Evolutionary conservation across 2,797 vertebrate species (phyloP).

Genomic region (Crax fasciolata): DNA sequence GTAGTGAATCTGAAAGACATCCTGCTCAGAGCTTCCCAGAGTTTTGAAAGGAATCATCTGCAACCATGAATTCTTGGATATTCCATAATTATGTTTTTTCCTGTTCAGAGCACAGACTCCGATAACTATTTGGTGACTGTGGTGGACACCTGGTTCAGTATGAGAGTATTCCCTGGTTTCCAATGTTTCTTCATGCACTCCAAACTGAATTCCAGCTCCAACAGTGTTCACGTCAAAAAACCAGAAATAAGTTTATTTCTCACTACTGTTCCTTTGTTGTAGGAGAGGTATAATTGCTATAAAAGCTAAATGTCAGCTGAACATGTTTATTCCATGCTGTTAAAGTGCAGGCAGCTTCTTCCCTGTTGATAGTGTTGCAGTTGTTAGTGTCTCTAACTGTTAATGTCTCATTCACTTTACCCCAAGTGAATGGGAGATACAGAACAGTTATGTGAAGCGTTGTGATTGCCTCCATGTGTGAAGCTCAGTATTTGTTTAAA

Average conservation of each 20-base stretch:
- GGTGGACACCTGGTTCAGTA: neutral
- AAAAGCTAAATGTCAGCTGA: neutral
- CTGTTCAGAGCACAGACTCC: neutral
- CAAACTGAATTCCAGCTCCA: neutral
- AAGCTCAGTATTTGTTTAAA: neutral
- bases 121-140: neutral
- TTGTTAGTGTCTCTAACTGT: neutral
- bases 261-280: neutral
- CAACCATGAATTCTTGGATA: neutral
- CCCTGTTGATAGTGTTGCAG: fast-evolving
- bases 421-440: neutral
- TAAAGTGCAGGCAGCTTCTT: neutral
- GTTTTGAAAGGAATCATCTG: neutral
- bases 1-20: neutral
- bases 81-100: neutral
- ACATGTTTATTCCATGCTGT: neutral
- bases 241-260: neutral
- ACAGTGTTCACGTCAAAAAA: neutral
- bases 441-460: neutral
- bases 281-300: neutral
- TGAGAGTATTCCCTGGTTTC: neutral
- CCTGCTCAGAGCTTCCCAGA: neutral
- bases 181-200: neutral
- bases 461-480: neutral
- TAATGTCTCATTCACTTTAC: no score